These are phyloP conservation scores for Cenopis cana DNA, from an alignment of 2,888 invertebrate genomes.

Conservation along the genomic window DNA sequence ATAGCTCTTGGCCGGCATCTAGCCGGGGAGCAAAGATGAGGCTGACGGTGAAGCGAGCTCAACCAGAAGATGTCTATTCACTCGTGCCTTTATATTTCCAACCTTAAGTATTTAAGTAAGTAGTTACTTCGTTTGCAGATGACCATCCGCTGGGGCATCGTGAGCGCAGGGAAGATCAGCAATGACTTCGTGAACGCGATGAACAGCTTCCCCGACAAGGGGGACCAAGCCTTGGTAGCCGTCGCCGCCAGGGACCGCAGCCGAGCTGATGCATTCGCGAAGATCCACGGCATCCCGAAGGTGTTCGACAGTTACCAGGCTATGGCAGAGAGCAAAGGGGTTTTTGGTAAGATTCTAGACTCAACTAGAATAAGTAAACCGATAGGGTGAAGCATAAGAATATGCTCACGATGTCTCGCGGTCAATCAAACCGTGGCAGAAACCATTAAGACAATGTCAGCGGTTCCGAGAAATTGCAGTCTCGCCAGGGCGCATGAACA, in stretches of 20 bases:
- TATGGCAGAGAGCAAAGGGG: conserved; percentile 29
- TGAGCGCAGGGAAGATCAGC: conserved; percentile 92
- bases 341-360: conserved; percentile 17
- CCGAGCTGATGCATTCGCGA: conserved; percentile 24
- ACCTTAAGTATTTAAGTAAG: no score
- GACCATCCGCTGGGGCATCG: conserved; percentile 92
- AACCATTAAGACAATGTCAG: no score
- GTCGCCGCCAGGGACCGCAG: conserved; percentile 20
- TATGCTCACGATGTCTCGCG: no score
- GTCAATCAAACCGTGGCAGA: no score
- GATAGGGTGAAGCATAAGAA: no score
- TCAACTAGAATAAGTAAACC: conserved; percentile 69
- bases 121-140: conserved; percentile 59
- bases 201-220: conserved; percentile 84
- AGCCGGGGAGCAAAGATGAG: no score
- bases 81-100: no score
- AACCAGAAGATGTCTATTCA: no score
- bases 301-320: conserved; percentile 36
- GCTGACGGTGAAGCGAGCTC: no score
- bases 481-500: no score
- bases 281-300: conserved; percentile 13
- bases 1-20: no score
- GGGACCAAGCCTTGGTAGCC: conserved; percentile 83
- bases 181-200: conserved; percentile 92
- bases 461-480: no score